phyloP scores from a whole-genome alignment of 1,140 invertebrate genomes.

The Cheumatopsyche charites region DNA sequence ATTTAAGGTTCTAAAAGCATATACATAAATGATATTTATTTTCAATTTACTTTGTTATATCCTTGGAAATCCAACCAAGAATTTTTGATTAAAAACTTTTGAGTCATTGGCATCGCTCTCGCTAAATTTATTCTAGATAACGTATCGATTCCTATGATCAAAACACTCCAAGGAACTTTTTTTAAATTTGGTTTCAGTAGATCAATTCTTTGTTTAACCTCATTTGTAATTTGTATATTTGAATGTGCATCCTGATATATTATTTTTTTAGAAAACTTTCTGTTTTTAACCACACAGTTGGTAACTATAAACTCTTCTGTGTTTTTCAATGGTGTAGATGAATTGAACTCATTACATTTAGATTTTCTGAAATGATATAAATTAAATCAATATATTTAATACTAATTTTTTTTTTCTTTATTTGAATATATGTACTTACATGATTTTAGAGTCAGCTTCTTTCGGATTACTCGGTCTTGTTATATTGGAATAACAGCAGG shows the following conservation, averaged over 20 bases:
- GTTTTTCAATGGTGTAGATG: slow-evolving; percentile 51
- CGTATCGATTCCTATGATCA: slow-evolving; percentile 82
- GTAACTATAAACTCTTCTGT: slow-evolving; percentile 60
- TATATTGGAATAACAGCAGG: slow-evolving; percentile 65
- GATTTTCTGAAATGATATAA: slow-evolving; percentile 45
- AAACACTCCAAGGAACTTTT: slow-evolving; percentile 63
- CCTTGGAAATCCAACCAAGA: slow-evolving; percentile 61
- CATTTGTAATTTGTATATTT: slow-evolving; percentile 50
- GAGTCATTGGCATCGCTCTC: slow-evolving; percentile 77
- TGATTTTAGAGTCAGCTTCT: slow-evolving; percentile 57
- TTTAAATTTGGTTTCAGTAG: slow-evolving; percentile 48
- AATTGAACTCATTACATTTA: slow-evolving; percentile 53
- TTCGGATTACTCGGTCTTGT: slow-evolving; percentile 50
- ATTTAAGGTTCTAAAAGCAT: neutral
- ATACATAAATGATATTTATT: neutral
- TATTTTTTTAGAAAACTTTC: slow-evolving; percentile 50
- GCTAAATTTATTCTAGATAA: slow-evolving; percentile 79
- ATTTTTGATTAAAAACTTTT: slow-evolving; percentile 67
- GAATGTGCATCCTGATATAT: slow-evolving; percentile 53
- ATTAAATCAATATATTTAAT: neutral
- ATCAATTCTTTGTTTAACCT: slow-evolving; percentile 40
- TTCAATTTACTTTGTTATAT: slow-evolving; percentile 59
- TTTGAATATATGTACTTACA: slow-evolving; percentile 53
- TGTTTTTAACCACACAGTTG: slow-evolving; percentile 54
- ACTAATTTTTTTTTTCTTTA: slow-evolving; percentile 4